A percentile compares a stretch with the other conserved stretches of the same genome.
Conservation (phyloP, 2,797 vertebrate genomes). For the Zenarchopterus dispar region DNA sequence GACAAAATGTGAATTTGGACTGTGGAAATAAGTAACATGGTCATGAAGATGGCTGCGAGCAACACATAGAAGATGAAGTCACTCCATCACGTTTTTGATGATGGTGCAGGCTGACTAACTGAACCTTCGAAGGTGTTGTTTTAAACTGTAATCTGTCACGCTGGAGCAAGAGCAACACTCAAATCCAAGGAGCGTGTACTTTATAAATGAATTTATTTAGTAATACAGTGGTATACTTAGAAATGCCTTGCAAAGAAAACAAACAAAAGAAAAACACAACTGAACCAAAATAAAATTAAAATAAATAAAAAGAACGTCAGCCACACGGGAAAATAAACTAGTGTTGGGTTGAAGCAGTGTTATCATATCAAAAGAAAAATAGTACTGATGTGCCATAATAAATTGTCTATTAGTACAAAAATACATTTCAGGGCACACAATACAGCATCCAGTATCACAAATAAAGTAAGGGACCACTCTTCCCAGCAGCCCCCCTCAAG, state of each 20-base stretch:
- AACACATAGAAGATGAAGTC: no score
- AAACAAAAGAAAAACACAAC: conserved; percentile 59
- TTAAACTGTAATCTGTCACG: not conserved
- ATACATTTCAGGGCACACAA: conserved; percentile 99
- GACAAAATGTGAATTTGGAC: no score
- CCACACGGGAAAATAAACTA: conserved; percentile 90
- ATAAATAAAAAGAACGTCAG: conserved; percentile 85
- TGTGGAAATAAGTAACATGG: no score
- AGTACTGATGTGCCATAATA: conserved; percentile 98
- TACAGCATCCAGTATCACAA: conserved; percentile 99
- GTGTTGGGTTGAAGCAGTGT: conserved; percentile 92
- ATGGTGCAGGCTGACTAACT: no score
- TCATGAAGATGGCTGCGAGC: no score
- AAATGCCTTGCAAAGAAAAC: conserved; percentile 94
- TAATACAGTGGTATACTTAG: conserved; percentile 94
- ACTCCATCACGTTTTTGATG: no score
- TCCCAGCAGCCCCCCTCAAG: conserved; percentile 91
- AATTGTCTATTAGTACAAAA: conserved; percentile 99
- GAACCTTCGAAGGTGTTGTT: no score
- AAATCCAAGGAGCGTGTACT: conserved; percentile 76
- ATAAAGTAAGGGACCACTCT: conserved; percentile 93
- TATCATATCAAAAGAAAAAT: conserved; percentile 96
- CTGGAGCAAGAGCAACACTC: conserved; percentile 3
- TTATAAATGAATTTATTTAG: conserved; percentile 99
- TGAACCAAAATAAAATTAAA: conserved; percentile 70